A percentile compares a stretch with the other conserved stretches of the same genome.
These are phyloP conservation scores for Drosophila lowei DNA, from an alignment of 1,140 invertebrate species.

Conservation along the genomic window DNA sequence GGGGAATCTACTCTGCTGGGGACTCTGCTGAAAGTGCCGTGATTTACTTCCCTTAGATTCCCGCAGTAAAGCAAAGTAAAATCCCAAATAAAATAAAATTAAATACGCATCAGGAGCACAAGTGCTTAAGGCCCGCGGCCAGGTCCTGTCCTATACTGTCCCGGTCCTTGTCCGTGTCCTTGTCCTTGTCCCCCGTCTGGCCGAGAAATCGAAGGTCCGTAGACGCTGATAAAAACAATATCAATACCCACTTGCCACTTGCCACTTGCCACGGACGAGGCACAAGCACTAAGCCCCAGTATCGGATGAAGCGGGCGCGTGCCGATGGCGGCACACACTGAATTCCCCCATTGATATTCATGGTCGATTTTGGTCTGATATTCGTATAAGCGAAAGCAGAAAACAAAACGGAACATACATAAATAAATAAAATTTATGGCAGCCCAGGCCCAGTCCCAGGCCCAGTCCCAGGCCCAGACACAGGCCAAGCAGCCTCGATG, in stretches of 20 bases:
- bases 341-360: slow-evolving; percentile 79
- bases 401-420: slow-evolving; percentile 66
- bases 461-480: slow-evolving; percentile 23
- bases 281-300: slow-evolving; percentile 49
- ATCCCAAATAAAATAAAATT: slow-evolving; percentile 77
- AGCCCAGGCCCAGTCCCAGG: slow-evolving; percentile 36
- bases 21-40: slow-evolving; percentile 15
- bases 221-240: slow-evolving; percentile 77
- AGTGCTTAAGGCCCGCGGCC: slow-evolving; percentile 54
- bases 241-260: slow-evolving; percentile 38
- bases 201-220: slow-evolving; percentile 26
- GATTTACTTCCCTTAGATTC: slow-evolving; percentile 69
- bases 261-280: slow-evolving; percentile 5
- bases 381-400: slow-evolving; percentile 40
- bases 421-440: slow-evolving; percentile 81
- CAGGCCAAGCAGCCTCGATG: slow-evolving; percentile 23
- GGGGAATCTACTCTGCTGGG: background rate
- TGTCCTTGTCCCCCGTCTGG: slow-evolving; percentile 30
- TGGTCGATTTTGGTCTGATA: slow-evolving; percentile 66
- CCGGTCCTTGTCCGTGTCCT: slow-evolving; percentile 10
- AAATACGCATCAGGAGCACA: slow-evolving; percentile 79
- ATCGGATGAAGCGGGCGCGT: slow-evolving; percentile 63
- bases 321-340: slow-evolving; percentile 49
- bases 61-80: slow-evolving; percentile 38
- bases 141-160: slow-evolving; percentile 26